Evolutionary conservation across 2,797 vertebrate genomes (phyloP), one percentile per base, ranked within the genome.

Genomic region (Sebastes oblongus): DNA sequence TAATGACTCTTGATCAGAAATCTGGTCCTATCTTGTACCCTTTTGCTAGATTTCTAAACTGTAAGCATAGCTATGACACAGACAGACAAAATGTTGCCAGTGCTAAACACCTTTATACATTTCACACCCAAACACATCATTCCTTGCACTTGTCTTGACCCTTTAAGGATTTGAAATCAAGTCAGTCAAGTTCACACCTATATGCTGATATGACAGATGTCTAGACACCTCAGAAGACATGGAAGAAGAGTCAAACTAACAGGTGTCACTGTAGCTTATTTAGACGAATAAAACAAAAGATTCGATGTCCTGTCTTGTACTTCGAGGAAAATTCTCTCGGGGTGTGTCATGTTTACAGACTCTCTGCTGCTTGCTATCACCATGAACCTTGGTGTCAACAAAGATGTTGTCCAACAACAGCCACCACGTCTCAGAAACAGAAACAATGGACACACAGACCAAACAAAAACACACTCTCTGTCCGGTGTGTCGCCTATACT

Each of bases 391-490:
- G 62, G 67, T 13, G 78, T 85, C 81, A 91, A 92, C 91, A 91
- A 85, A 83, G 70, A 82, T 69, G 72, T 74, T 74, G 80, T 85
- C 77, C 79, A 50, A 50, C 42, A 74, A 69, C 72, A 30, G 34
- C 66, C 68, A 55, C 66, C 68, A 55, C 24, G 16, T 56, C 4
- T 13, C n/a, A n/a, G n/a, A n/a, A n/a, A 22, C 29, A 71, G 58
- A 73, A 78, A 93, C 92, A 93, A 93, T 93, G 59, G 75, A 80
- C 52, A n/a, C 27, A 13, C 39, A 73, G 81, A 84, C 79, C 78
- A 91, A 89, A 92, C 82, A 80, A 73, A 86, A 88, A 88, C 82
- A 81, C 32, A 13, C n/a, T 18, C 46, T 76, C 66, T 78, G 82
- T 87, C 75, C 52, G 30, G 42, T 25, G 42, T 25, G 68, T 66